Base-by-base conservation (phyloP, 2,113 vertebrate species). In the Notiomystis cincta region DNA sequence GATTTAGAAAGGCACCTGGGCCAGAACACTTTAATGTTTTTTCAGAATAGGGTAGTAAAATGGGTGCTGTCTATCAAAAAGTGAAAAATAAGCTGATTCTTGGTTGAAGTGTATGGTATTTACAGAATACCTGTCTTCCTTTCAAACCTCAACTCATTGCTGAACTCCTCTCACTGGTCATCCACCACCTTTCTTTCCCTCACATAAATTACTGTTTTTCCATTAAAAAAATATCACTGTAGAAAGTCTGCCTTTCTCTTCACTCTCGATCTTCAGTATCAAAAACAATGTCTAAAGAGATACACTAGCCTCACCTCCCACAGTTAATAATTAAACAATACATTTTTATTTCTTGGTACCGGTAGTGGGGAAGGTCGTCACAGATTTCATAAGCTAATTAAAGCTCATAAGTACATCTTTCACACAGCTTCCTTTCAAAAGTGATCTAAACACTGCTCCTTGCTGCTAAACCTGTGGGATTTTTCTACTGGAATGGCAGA, bases 381-480 rank as follows among this genome's bases (percentile, higher is more conserved):
- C 6, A 3, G 75, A 92, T 96, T 95, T 95, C 86, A 96, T 71
- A 42, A 95, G 76, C 15, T 72, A 96, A 92, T 96, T 90, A 95
- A 97, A 97, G 50, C 56, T 71, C 73, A 33, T 77, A 93, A 75
- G 54, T 81, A 76, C 50, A 72, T 95, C 56, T 95, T 96, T 93
- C 79, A 93, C 91, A 92, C 22, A 83, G 66, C 35, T 50, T 93
- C 65, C 60, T 82, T 92, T 96, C 65, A 80, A 75, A 93, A 95
- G 78, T 48, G 65, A 95, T 92, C 87, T 96, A 84, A 93, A 90
- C 16, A 13, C 81, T 91, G n/a, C 92, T 96, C 71, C 73, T 94
- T 47, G 62, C 23, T 69, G 42, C 30, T 91, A 78, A 86, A 97
- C 77, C 89, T 94, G 45, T 86, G 96, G 95, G 91, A 89, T 80